Evolutionary conservation across 23 tunicate species (phyloP), one percentile per base, ranked within the genome.

Genomic region (Phallusia fumigata): DNA sequence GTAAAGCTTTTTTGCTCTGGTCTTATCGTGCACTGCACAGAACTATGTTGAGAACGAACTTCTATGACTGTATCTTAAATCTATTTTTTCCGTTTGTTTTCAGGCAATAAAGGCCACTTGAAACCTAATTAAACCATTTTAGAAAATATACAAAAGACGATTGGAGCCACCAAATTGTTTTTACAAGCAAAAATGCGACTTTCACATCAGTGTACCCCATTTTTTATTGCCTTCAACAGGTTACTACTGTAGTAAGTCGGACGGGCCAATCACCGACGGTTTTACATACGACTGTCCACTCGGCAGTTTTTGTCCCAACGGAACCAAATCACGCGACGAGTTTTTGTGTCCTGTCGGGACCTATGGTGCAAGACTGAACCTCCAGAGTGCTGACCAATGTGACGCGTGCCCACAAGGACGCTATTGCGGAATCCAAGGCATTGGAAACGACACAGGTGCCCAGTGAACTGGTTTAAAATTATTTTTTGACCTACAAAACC

Each of bases 261-360:
- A 76, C 78, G 99, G 90, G 18, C 90, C 98, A 0, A 94, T 94
- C 50, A 40, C 87, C 1, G 97, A 87, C 84, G 85, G 82, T 73
- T 82, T 86, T 33, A 0, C 40, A 16, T 91, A 80, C 36, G 74
- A 53, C 5, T 97, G 99, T 73, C 99, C 97, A 12, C 19, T 82
- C 26, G 99, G 99, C 0, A 84, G 88, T 45, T 92, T 86, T 76
- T 97, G 99, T 81, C 86, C 84, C 11, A 52, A 79, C 13, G 97
- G 95, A 32, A 86, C 96, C 0, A 89, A 53, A 31, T 85, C 47
- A 19, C 31, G 90, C 0, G 78, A 74, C 30, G 72, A 84, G 45
- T 73, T 36, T 74, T 24, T 58, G 0, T 97, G 99, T 53, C 91
- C 89, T 0, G 50, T 30, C 13, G 99, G 99, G 0, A 85, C 84